Evolutionary conservation across 2,797 vertebrate genomes (phyloP).

Genomic region (Acrossocheilus wenchowensis): DNA sequence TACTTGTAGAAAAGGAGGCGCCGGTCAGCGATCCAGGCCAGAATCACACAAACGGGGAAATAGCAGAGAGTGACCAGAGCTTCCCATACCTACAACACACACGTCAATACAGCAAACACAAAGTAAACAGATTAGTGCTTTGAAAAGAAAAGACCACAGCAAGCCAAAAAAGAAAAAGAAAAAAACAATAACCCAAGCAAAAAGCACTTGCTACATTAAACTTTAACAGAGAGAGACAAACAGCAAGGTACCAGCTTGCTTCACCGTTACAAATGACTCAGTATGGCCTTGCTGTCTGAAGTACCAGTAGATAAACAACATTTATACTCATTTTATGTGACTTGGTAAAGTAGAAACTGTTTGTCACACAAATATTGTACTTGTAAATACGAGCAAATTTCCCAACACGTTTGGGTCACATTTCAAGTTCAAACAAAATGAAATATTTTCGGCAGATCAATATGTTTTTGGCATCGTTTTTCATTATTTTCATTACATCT

Average conservation of each 20-base stretch:
- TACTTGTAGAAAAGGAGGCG: constrained; percentile 94
- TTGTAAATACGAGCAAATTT: background rate
- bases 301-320: constrained; percentile 11
- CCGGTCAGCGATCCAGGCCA: constrained; percentile 95
- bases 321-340: background rate
- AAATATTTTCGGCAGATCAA: background rate
- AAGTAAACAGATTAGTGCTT: background rate
- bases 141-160: background rate
- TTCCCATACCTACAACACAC: constrained; percentile 85
- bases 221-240: constrained; percentile 8
- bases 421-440: background rate
- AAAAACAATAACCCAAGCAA: background rate
- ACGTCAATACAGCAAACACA: background rate
- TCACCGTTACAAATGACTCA: constrained; percentile 9
- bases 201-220: constrained; percentile 16
- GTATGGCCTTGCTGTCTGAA: background rate
- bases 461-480: background rate
- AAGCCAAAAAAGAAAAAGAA: background rate
- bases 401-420: background rate
- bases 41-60: constrained; percentile 91
- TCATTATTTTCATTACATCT: background rate
- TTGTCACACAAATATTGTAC: background rate
- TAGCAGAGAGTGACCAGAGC: constrained; percentile 88
- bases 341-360: background rate
- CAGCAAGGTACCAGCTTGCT: background rate